Conservation (phyloP, 2,113 vertebrate species). For the Dicerorhinus sumatrensis region DNA sequence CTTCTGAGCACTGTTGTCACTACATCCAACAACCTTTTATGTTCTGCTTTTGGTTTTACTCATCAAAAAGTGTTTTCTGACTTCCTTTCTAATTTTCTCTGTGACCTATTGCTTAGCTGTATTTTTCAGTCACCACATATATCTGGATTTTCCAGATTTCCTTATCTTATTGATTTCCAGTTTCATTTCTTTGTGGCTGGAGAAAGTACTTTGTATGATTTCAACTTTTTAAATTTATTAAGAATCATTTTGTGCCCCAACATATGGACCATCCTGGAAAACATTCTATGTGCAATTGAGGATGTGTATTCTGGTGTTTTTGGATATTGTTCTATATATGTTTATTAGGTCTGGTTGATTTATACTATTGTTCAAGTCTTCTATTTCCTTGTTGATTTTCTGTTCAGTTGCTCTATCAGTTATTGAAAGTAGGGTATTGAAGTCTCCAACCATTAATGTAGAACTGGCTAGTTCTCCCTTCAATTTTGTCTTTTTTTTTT, state of each 20-base stretch:
- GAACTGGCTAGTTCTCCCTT: not conserved
- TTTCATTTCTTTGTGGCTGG: not conserved
- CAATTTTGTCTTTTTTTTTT: not conserved
- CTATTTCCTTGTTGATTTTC: not conserved
- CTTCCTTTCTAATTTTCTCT: not conserved
- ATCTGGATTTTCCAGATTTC: not conserved
- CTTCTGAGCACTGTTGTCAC: not conserved
- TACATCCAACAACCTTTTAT: not conserved
- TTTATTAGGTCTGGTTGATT: not conserved
- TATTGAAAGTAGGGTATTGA: not conserved
- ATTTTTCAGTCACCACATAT: not conserved
- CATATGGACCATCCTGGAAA: not conserved
- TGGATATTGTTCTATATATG: not conserved
- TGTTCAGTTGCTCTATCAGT: not conserved
- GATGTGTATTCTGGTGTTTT: not conserved
- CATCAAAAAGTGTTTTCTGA: not conserved
- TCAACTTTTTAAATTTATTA: not conserved
- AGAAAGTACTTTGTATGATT: not conserved
- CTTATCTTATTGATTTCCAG: not conserved
- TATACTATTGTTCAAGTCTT: not conserved
- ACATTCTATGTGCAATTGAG: not conserved
- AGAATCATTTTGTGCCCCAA: not conserved
- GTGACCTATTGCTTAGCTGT: too few species aligned
- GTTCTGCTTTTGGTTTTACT: not conserved
- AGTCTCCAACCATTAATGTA: not conserved